These are phyloP conservation scores for Meloidogyne floridensis DNA, from an alignment of 1,140 invertebrate species.

Conservation along the genomic window DNA sequence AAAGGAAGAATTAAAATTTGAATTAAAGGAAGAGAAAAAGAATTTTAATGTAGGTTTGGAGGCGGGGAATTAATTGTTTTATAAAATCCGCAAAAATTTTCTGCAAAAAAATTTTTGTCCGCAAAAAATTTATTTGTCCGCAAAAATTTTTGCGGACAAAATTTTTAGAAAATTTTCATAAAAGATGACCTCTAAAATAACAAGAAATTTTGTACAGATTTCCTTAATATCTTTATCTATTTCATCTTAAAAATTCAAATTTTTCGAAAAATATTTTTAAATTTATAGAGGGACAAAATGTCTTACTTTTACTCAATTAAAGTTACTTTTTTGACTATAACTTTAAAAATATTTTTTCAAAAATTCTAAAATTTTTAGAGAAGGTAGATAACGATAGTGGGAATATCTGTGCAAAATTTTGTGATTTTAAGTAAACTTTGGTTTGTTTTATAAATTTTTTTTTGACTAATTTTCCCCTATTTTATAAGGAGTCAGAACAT, in stretches of 20 bases:
- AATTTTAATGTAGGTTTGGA: slow-evolving; percentile 32
- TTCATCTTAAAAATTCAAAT: background rate
- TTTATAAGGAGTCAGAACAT: slow-evolving; percentile 35
- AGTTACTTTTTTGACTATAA: background rate
- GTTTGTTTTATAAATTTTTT: background rate
- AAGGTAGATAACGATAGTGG: background rate
- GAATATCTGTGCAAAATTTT: background rate
- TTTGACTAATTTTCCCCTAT: too few species aligned
- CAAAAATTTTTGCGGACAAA: too few species aligned
- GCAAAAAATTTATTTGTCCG: too few species aligned
- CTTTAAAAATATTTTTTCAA: background rate
- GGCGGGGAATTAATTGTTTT: too few species aligned
- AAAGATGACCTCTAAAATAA: too few species aligned
- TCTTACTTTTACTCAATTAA: background rate
- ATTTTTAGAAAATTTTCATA: too few species aligned
- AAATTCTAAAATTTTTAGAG: background rate
- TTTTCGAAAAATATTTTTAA: background rate
- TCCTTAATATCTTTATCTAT: background rate
- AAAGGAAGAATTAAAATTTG: slow-evolving; percentile 38
- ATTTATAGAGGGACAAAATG: background rate
- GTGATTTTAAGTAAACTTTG: background rate
- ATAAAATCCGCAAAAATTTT: too few species aligned
- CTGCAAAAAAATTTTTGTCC: too few species aligned
- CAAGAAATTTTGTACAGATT: background rate
- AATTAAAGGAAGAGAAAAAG: slow-evolving; percentile 44